Evolutionary conservation across 2,113 vertebrate species (phyloP), one percentile per base, ranked within the genome.

Genomic region (Psammodynastes pulverulentus): DNA sequence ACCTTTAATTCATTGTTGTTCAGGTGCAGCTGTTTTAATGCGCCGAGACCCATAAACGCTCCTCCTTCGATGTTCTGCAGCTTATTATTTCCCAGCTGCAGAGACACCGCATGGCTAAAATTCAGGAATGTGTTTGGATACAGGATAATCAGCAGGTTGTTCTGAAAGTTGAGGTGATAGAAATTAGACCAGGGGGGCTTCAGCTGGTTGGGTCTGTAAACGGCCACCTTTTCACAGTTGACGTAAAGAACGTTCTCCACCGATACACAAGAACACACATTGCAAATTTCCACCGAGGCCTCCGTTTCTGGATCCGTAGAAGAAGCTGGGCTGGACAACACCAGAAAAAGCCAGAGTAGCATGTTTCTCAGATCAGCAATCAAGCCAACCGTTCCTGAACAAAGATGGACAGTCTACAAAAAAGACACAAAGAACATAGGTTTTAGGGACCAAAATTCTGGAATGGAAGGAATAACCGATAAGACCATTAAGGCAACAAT

Each of bases 1-100:
- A 98, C 97, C 97, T 99, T 99, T 95, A 99, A 97, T 98, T 99
- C 99, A 91, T 99, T 99, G 98, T 99, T 99, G 97, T 99, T 99
- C 97, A 99, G 98, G 97, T 99, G 99, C 97, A 99, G 98, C 98
- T 99, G 99, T 95, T 99, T 99, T 96, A 99, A 97, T 29, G 99
- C 97, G 96, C 98, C 98, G 94, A 99, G 98, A 92, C 99, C 99
- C 95, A 98, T 96, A 95, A 99, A 99, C 5, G 99, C 99, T 94
- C 99, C 99, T 97, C 99, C 99, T 97, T 99, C 98, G 26, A 99
- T 98, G 97, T 99, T 99, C 98, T 99, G 99, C 94, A 99, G 97
- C 94, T 99, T 99, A 97, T 99, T 99, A 97, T 99, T 99, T 93
- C 99, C 99, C 97, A 99, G 98, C 94, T 99, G 99, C 95, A 99